Conservation (phyloP, 2,113 vertebrate species). For the Leucopternis melanops region DNA sequence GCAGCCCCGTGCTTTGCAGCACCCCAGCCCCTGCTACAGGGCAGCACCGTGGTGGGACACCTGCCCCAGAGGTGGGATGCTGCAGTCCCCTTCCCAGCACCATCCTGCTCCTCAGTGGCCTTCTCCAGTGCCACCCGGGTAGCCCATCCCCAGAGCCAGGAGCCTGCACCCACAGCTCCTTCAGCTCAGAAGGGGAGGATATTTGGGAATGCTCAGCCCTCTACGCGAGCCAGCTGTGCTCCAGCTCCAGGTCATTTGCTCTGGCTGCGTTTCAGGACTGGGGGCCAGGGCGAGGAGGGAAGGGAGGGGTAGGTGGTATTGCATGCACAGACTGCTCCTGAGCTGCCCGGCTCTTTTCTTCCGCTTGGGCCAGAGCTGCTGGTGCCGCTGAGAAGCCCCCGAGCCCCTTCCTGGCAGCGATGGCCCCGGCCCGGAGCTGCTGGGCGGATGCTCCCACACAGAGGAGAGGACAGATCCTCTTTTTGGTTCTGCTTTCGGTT, state of each 20-base stretch:
- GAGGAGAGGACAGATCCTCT: neutral
- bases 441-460: neutral
- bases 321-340: neutral
- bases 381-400: neutral
- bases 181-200: neutral
- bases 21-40: fast-evolving
- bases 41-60: fast-evolving
- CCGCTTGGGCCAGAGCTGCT: neutral
- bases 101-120: neutral
- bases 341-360: neutral
- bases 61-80: neutral
- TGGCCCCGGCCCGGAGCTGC: fast-evolving
- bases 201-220: neutral
- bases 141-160: neutral
- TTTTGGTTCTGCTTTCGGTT: slow-evolving; percentile 46
- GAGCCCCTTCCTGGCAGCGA: fast-evolving
- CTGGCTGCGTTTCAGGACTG: neutral
- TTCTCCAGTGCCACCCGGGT: fast-evolving
- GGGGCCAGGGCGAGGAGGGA: fast-evolving
- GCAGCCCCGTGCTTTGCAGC: neutral
- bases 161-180: neutral
- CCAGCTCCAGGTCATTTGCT: neutral
- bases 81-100: neutral
- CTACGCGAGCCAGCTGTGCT: fast-evolving
- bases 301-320: neutral